Percentiles rank a stretch among this genome's conserved stretches.
Evolutionary conservation across 2,888 invertebrate genomes (phyloP).

Genomic region (Drosophila prolongata): DNA sequence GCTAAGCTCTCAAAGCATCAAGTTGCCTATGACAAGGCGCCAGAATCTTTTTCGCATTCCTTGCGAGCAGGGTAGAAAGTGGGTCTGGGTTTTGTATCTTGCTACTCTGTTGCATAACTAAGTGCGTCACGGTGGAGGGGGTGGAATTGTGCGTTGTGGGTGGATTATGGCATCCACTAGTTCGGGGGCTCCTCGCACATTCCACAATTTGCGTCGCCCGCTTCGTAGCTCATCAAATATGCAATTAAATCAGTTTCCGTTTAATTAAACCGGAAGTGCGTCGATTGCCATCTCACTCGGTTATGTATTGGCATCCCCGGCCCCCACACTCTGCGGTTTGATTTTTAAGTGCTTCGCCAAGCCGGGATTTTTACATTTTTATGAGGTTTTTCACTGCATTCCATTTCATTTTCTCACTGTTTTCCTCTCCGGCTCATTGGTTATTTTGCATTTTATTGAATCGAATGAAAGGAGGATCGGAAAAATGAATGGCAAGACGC

Average conservation of each 20-base stretch:
- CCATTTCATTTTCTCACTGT: conserved; percentile 22
- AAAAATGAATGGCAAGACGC: conserved; percentile 1
- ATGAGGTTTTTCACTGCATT: conserved; percentile 59
- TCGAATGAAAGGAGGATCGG: conserved; percentile 32
- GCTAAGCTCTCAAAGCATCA: conserved; percentile 77
- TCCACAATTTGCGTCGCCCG: conserved; percentile 53
- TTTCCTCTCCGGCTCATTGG: conserved; percentile 19
- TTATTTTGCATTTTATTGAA: conserved; percentile 70
- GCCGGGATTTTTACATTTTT: conserved; percentile 70
- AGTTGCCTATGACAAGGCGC: conserved; percentile 55
- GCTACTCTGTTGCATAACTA: conserved; percentile 59
- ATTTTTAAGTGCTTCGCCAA: conserved; percentile 67
- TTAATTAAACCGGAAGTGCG: conserved; percentile 83
- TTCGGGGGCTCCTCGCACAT: conserved; percentile 21
- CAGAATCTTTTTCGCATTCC: conserved; percentile 44
- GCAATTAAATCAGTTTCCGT: conserved; percentile 84
- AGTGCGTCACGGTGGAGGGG: conserved; percentile 36
- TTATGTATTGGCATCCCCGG: conserved; percentile 49
- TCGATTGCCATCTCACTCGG: conserved; percentile 57
- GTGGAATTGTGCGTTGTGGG: conserved; percentile 7
- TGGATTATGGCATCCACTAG: conserved; percentile 45
- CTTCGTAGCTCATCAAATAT: conserved; percentile 82
- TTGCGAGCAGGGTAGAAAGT: neutral
- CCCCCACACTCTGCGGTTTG: conserved; percentile 59
- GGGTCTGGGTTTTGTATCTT: conserved; percentile 37